Percentiles rank a stretch among this genome's conserved stretches.
Conservation (phyloP, 2,113 vertebrate species). For the Micronisus gabar region DNA sequence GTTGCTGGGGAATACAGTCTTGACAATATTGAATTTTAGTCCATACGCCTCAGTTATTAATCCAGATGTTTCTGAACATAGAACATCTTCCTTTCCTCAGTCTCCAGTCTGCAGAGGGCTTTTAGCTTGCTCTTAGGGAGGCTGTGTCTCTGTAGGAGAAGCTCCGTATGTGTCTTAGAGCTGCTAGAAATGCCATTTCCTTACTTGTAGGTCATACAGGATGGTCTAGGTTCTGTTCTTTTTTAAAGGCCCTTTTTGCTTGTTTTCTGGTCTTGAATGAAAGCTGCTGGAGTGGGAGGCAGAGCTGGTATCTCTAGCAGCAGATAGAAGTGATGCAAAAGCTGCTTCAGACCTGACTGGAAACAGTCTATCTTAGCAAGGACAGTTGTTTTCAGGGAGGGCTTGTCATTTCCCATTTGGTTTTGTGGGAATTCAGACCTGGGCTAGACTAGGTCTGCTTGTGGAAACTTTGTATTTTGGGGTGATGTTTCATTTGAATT, state of each 20-base stretch:
- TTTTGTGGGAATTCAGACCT: neutral
- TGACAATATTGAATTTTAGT: neutral
- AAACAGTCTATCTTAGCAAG: neutral
- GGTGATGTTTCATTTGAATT: neutral
- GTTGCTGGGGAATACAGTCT: neutral
- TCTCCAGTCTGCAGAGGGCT: fast-evolving
- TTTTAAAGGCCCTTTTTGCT: neutral
- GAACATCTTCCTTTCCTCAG: neutral
- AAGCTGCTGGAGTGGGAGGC: neutral
- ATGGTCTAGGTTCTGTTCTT: neutral
- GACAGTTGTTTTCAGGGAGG: neutral
- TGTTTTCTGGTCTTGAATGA: neutral
- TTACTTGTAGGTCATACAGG: neutral
- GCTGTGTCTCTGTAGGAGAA: neutral
- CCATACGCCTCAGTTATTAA: fast-evolving
- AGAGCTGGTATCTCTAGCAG: neutral
- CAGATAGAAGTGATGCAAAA: neutral
- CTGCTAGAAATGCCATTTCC: neutral
- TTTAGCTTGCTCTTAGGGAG: neutral
- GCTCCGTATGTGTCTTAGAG: fast-evolving
- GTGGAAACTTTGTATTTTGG: neutral
- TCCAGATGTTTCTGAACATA: fast-evolving
- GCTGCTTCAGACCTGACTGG: neutral
- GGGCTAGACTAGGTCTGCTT: neutral
- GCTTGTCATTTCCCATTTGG: neutral